Percentiles rank a stretch among this genome's conserved stretches.
Conservation (phyloP, 2,113 vertebrate genomes). For the Seriola dumerili region DNA sequence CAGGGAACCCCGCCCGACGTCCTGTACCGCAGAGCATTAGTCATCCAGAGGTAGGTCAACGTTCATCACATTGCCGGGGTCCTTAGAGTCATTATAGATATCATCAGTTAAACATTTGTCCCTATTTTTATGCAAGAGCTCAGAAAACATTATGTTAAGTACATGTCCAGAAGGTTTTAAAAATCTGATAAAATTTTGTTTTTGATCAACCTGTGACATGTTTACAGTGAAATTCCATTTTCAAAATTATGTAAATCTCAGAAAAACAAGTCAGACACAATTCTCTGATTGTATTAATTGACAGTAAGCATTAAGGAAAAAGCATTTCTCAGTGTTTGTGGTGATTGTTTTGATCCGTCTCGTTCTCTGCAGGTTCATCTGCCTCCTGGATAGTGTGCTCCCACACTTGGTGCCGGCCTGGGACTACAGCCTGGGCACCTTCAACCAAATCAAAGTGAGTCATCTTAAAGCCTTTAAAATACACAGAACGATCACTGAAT, state of each 20-base stretch:
- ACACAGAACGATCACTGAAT: fast-evolving
- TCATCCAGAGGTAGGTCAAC: slow-evolving; percentile 91
- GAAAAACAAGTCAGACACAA: not conserved
- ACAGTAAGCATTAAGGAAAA: not conserved
- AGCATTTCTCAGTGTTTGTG: not conserved
- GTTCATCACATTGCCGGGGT: not conserved
- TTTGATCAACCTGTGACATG: not conserved
- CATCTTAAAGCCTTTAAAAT: not conserved
- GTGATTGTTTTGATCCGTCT: slow-evolving; percentile 24
- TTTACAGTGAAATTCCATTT: not conserved
- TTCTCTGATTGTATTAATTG: not conserved
- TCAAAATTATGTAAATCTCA: not conserved
- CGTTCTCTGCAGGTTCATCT: slow-evolving; percentile 89
- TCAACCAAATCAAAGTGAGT: slow-evolving; percentile 95
- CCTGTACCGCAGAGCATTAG: slow-evolving; percentile 91
- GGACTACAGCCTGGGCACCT: slow-evolving; percentile 96
- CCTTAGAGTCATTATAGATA: not conserved
- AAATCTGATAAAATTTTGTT: not conserved
- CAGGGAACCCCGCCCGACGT: slow-evolving; percentile 93
- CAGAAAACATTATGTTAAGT: not conserved
- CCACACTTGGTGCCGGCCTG: slow-evolving; percentile 95
- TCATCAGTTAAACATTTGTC: not conserved
- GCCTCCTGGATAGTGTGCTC: slow-evolving; percentile 91
- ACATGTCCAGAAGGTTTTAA: not conserved
- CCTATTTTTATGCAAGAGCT: not conserved